Base-by-base conservation (phyloP, 1,140 invertebrate species). In the Rhizoglyphus robini region DNA sequence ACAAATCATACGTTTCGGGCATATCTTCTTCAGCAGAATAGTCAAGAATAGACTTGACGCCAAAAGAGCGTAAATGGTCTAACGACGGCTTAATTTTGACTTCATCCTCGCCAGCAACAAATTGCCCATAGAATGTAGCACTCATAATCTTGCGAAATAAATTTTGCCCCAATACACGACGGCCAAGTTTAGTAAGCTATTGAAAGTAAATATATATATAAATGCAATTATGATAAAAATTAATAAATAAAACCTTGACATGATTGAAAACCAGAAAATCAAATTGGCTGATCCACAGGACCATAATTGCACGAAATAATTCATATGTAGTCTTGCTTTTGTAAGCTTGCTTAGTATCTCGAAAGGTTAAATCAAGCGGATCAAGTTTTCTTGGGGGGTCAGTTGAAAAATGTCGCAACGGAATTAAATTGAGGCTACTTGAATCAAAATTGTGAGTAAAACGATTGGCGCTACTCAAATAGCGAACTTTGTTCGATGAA, bases 11-110 rank as follows among this genome's bases (percentile, higher is more conserved):
- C 71, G 91, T 87, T 71, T 89, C 83, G n/a, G 84, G 83, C 69
- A 99, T 79, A 75, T 99, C 96, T 74, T 96, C 90, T 77, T 99
- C 96, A 8, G 95, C 95, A 64, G 92, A 96, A 79, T 99, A 99
- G 77, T 99, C 95, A 31, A 98, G 83, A 74, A 99, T 97, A 1
- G 94, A 90, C 77, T 99, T 98, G 3, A 98, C 95, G 23, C 96
- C 96, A 78, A 96, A 99, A 48, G 88, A 86, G 34, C 86, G 81
- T 69, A 97, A 80, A 73, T 88, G 72, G 18, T 74, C 72, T 32
- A 80, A 73, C 48, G 84, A 83, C 13, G 93, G 91, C 67, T 85
- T 83, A 72, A 95, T 94, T 72, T 84, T 85, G 72, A 83, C 80
- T 73, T 90, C 88, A 76, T 93, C 87, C 77, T 95, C 89, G 20